These are phyloP conservation scores for Ceryle rudis DNA, from an alignment of 2,797 vertebrate genomes.

Conservation along the genomic window DNA sequence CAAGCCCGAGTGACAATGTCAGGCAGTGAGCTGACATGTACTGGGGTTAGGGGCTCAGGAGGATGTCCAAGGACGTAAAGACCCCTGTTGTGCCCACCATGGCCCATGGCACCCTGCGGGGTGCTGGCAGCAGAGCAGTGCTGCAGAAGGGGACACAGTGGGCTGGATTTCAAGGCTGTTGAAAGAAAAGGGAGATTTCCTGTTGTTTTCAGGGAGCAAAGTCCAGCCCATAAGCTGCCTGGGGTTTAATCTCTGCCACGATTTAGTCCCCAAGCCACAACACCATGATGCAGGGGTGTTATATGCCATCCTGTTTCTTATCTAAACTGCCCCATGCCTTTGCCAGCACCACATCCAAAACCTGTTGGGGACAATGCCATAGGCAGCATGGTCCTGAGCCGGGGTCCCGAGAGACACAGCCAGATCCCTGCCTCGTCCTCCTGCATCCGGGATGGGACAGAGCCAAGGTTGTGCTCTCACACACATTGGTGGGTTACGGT, in stretches of 20 bases:
- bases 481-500: fast-evolving
- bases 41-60: no score
- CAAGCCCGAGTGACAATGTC: background rate
- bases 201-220: background rate
- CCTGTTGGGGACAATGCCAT: no score
- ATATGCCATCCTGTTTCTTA: fast-evolving
- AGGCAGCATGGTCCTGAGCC: background rate
- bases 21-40: background rate
- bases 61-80: fast-evolving
- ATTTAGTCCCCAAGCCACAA: background rate
- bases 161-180: background rate
- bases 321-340: fast-evolving
- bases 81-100: background rate
- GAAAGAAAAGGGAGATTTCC: background rate
- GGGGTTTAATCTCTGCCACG: background rate
- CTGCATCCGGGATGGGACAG: background rate
- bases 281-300: background rate
- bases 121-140: background rate
- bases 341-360: background rate
- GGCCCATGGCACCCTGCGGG: fast-evolving
- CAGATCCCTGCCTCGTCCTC: background rate
- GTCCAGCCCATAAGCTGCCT: background rate
- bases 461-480: background rate
- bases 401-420: fast-evolving
- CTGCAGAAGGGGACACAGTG: background rate